Conservation (phyloP, 2,888 invertebrate species). For the Bibio marci region DNA sequence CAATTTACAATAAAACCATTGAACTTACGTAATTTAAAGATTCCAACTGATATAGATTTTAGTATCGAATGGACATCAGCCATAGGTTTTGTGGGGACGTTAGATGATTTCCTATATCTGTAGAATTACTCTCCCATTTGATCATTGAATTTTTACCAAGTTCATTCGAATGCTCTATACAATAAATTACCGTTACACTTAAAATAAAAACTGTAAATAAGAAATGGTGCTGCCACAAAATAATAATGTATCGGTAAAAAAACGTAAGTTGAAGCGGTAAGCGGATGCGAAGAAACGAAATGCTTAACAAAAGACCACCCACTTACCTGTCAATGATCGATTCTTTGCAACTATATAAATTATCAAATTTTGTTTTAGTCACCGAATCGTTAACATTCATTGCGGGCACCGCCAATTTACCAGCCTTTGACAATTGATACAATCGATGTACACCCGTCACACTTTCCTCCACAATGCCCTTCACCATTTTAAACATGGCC, state of each 20-base stretch:
- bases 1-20: too few species aligned
- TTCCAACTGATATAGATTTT: too few species aligned
- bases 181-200: too few species aligned
- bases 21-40: too few species aligned
- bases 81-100: too few species aligned
- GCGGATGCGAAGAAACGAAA: too few species aligned
- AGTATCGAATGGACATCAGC: too few species aligned
- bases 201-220: neutral
- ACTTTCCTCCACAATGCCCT: slow-evolving; percentile 94
- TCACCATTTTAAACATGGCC: slow-evolving; percentile 81
- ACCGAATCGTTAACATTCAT: slow-evolving; percentile 99
- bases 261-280: too few species aligned
- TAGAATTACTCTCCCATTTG: too few species aligned
- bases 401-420: slow-evolving; percentile 85
- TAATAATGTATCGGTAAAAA: neutral
- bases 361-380: slow-evolving; percentile 96
- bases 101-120: too few species aligned
- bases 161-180: too few species aligned
- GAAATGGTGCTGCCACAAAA: neutral
- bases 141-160: too few species aligned
- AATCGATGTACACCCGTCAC: slow-evolving; percentile 95
- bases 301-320: neutral
- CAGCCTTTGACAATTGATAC: slow-evolving; percentile 88
- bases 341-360: slow-evolving; percentile 88
- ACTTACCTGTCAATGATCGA: slow-evolving; percentile 66